Evolutionary conservation across 2,888 invertebrate genomes (phyloP).

Genomic region (Philonicus albiceps): DNA sequence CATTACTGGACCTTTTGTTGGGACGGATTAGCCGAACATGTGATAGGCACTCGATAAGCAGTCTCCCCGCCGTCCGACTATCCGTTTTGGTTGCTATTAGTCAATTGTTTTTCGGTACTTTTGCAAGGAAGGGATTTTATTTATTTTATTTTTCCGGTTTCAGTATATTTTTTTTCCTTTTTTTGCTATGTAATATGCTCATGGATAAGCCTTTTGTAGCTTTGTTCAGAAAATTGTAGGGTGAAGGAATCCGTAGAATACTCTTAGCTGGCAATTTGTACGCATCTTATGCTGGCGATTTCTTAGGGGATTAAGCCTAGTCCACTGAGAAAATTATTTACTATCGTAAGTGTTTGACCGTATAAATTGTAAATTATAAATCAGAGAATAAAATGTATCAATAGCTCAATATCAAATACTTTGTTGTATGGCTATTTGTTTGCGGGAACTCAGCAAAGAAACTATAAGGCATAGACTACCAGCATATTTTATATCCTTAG

Average conservation of each 20-base stretch:
- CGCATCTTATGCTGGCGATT: not conserved
- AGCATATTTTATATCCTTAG: no score
- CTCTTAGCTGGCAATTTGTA: not conserved
- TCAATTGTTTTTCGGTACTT: not conserved
- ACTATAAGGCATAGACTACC: no score
- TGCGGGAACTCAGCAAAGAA: no score
- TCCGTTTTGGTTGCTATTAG: not conserved
- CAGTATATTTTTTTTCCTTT: not conserved
- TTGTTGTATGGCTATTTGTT: no score
- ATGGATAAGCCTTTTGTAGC: not conserved
- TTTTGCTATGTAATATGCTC: not conserved
- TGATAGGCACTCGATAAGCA: not conserved
- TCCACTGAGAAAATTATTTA: not conserved
- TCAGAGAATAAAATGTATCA: not conserved
- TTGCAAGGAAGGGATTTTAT: not conserved
- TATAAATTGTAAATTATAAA: not conserved
- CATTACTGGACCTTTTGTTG: not conserved
- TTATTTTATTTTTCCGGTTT: not conserved
- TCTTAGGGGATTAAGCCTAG: not conserved
- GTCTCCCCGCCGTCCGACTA: not conserved
- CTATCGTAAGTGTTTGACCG: not conserved
- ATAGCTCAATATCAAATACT: no score
- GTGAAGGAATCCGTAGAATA: not conserved
- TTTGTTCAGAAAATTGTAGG: not conserved
- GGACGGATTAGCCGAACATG: not conserved